Base-by-base conservation (phyloP, 2,888 invertebrate species). In the Caenorhabditis auriculariae region DNA sequence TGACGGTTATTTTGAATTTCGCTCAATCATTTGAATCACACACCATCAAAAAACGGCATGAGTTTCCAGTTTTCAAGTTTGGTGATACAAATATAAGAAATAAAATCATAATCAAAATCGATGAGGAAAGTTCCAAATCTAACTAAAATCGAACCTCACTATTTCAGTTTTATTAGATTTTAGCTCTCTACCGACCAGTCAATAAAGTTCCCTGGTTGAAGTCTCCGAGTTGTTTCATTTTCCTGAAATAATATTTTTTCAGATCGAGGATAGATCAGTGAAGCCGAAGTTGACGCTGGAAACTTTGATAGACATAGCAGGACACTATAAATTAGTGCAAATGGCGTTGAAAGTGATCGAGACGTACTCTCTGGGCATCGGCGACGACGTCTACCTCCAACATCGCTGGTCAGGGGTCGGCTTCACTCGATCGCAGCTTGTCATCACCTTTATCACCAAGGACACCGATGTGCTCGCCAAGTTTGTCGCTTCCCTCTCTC, bases 311-410 rank as follows among this genome's bases (percentile, higher is more conserved):
- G 48, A 56, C 1, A 55, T 70, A 1, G 57, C 78, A 9, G 53
- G 58, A 7, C 79, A 79, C 46, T 76, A 78, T 41, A 52, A 62
- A 1, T 59, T 79, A 1, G 60, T 72, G 5, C 59, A 69, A 47
- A 51, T 70, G 46, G 60, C 63, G 0, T 27, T 66, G 9, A 55
- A 66, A 4, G 66, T 64, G 9, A 51, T 76, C 4, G 58, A 66
- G 23, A 41, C 64, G 46, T 48, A 70, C 38, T 47, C 54, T 24
- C 3, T 47, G 0, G 12, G 39, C 0, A 54, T 43, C 19, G 26
- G 42, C 3, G 75, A 78, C 49, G 75, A 76, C 9, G 42, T 44
- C 2, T n/a, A n/a, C n/a, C 23, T 63, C 7, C 48, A 50, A 12
- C 45, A 54, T 28, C 38, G 45, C 19, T 63, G 63, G 63, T 12